A percentile compares a stretch with the other conserved stretches of the same genome.
Conservation (phyloP, 2,888 invertebrate genomes). For the Hofmannophila pseudospretella region DNA sequence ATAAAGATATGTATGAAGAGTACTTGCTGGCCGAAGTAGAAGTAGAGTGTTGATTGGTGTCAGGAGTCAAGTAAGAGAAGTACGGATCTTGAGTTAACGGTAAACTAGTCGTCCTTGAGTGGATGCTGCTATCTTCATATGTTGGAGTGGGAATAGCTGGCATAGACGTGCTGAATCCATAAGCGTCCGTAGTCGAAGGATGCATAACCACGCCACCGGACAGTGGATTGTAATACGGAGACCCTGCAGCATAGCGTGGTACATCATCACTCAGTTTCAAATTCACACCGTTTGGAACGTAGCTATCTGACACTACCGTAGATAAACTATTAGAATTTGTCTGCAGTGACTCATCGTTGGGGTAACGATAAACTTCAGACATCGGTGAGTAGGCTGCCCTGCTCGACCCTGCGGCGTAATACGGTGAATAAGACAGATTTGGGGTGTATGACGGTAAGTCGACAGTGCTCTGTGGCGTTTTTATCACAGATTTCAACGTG, state of each 20-base stretch:
- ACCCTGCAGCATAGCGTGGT: conserved; percentile 41
- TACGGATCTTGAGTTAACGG: conserved; percentile 55
- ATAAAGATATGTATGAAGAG: conserved; percentile 62
- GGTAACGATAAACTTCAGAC: conserved; percentile 64
- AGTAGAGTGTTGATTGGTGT: conserved; percentile 39
- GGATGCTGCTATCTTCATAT: conserved; percentile 52
- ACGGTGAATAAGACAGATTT: conserved; percentile 62
- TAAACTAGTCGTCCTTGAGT: conserved; percentile 37
- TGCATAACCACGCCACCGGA: conserved; percentile 49
- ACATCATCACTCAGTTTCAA: conserved; percentile 62
- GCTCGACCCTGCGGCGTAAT: conserved; percentile 49
- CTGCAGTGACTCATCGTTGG: conserved; percentile 65
- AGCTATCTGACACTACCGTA: conserved; percentile 53
- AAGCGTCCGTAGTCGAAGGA: conserved; percentile 46
- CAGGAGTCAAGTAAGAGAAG: conserved; percentile 50
- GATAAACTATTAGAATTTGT: conserved; percentile 52
- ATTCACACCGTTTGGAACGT: conserved; percentile 63
- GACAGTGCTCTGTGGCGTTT: conserved; percentile 49
- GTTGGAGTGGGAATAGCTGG: conserved; percentile 43
- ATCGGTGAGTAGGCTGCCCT: conserved; percentile 65
- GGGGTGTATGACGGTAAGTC: conserved; percentile 66
- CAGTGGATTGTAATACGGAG: conserved; percentile 53
- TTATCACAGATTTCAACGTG: conserved; percentile 54
- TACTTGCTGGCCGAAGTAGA: conserved; percentile 45
- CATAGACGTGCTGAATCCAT: conserved; percentile 39